phyloP scores from a whole-genome alignment of 2,797 vertebrate species.

The Pogonophryne albipinna region DNA sequence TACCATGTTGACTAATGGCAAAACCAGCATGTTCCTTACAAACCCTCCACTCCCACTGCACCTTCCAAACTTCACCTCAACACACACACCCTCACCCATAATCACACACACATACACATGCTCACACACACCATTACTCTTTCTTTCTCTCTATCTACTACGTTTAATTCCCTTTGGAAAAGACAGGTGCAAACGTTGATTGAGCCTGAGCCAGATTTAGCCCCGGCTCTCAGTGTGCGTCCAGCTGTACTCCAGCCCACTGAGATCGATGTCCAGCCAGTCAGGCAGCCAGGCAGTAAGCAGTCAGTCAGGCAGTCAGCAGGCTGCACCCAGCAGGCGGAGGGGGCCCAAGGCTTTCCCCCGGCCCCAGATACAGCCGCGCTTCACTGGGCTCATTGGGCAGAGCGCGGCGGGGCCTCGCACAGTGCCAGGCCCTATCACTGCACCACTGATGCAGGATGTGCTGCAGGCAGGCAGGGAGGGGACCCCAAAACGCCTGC shows the following conservation, averaged over 20 bases:
- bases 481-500: conserved; percentile 57
- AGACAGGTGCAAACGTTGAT: conserved; percentile 85
- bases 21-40: conserved; percentile 56
- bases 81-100: conserved; percentile 39
- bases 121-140: conserved; percentile 84
- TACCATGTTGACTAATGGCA: conserved; percentile 53
- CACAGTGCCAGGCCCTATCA: conserved; percentile 77
- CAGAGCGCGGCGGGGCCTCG: conserved; percentile 76
- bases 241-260: conserved; percentile 90
- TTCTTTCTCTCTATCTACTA: conserved; percentile 83
- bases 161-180: conserved; percentile 84
- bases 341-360: conserved; percentile 75
- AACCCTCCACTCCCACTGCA: conserved; percentile 48
- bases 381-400: conserved; percentile 84
- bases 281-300: conserved; percentile 65
- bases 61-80: conserved; percentile 60
- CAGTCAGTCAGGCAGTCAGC: conserved; percentile 74
- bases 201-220: conserved; percentile 84
- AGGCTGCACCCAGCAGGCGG: conserved; percentile 78
- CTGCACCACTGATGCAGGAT: conserved; percentile 73
- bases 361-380: conserved; percentile 74
- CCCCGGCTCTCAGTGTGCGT: conserved; percentile 88
- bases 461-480: conserved; percentile 62
- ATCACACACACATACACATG: conserved; percentile 57
- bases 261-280: conserved; percentile 91